Evolutionary conservation across 2,888 invertebrate species (phyloP).

Genomic region (Nematopogon swammerdamellus): DNA sequence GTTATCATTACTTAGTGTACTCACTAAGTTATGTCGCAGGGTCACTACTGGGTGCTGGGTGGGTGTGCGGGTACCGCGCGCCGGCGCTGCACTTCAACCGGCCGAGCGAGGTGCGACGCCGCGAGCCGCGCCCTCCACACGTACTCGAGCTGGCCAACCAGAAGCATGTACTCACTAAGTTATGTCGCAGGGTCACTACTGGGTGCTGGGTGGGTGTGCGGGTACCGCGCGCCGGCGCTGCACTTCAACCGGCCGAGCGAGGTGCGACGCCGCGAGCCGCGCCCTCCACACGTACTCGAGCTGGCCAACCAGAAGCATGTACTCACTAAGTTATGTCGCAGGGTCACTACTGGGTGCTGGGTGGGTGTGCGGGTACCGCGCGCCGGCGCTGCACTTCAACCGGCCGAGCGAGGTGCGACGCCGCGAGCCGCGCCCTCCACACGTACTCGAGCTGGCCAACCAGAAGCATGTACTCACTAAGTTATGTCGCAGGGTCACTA

Average conservation of each 20-base stretch:
- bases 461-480: conserved; percentile 61
- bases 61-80: conserved; percentile 49
- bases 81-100: conserved; percentile 48
- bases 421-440: conserved; percentile 74
- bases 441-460: conserved; percentile 83
- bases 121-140: conserved; percentile 71
- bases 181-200: conserved; percentile 41
- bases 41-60: conserved; percentile 35
- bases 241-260: conserved; percentile 61
- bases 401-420: conserved; percentile 75
- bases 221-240: conserved; percentile 47
- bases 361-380: conserved; percentile 49
- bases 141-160: conserved; percentile 89
- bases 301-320: conserved; percentile 78
- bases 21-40: too few species aligned
- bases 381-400: conserved; percentile 22
- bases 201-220: conserved; percentile 41
- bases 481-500: conserved; percentile 35
- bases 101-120: conserved; percentile 77
- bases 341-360: conserved; percentile 38
- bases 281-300: conserved; percentile 73
- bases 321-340: conserved; percentile 15
- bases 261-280: conserved; percentile 84
- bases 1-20: too few species aligned
- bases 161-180: too few species aligned